Evolutionary conservation across 2,888 invertebrate genomes (phyloP).

Genomic region (Macaria notata): DNA sequence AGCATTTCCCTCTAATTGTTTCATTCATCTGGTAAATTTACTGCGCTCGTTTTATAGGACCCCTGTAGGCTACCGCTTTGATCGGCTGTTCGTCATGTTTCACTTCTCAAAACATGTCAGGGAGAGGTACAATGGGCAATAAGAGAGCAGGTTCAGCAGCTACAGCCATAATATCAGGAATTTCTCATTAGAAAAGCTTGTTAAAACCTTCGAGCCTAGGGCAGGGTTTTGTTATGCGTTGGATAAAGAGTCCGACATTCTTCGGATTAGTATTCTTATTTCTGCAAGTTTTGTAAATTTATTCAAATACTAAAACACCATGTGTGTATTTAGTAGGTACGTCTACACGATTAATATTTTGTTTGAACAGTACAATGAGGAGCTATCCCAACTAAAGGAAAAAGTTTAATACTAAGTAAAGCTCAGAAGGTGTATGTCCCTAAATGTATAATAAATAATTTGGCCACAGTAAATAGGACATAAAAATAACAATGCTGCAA

Average conservation of each 20-base stretch:
- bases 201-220: not conserved
- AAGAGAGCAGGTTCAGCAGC: constrained; percentile 2
- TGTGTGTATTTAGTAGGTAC: too few species aligned
- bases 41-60: not conserved
- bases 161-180: constrained; percentile 31
- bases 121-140: constrained; percentile 38
- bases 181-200: constrained; percentile 30
- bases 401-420: too few species aligned
- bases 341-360: too few species aligned
- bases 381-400: too few species aligned
- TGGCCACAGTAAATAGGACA: too few species aligned
- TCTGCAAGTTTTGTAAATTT: too few species aligned
- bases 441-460: too few species aligned
- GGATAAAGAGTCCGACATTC: not conserved
- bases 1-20: constrained; percentile 14
- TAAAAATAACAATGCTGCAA: too few species aligned
- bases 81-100: constrained; percentile 16
- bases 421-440: too few species aligned
- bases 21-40: constrained; percentile 12
- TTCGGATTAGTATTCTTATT: too few species aligned
- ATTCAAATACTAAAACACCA: too few species aligned
- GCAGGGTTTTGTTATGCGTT: not conserved
- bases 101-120: constrained; percentile 38
- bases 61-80: constrained; percentile 4
- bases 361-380: too few species aligned